A percentile compares a stretch with the other conserved stretches of the same genome.
These are phyloP conservation scores for Pavo muticus DNA, from an alignment of 2,113 vertebrate species.

Conservation along the genomic window DNA sequence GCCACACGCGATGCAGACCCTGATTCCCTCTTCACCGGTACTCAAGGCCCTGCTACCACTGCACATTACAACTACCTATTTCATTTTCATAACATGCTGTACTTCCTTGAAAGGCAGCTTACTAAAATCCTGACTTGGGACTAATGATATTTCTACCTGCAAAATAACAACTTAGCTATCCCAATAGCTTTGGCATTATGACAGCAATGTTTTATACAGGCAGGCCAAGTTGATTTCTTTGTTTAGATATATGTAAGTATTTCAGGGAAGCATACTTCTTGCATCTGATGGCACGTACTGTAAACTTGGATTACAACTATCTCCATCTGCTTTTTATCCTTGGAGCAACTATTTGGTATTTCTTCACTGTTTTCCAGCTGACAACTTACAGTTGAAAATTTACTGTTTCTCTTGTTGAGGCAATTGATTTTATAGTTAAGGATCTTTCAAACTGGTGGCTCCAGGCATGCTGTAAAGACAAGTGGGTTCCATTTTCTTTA, in stretches of 20 bases:
- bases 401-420: not conserved
- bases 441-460: accelerated
- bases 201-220: not conserved
- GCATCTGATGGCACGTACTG: not conserved
- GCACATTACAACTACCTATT: not conserved
- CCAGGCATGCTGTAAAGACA: not conserved
- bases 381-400: not conserved
- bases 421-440: not conserved
- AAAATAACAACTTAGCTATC: not conserved
- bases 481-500: not conserved
- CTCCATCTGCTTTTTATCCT: not conserved
- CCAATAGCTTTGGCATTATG: not conserved
- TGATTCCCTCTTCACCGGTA: not conserved
- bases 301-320: not conserved
- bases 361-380: not conserved
- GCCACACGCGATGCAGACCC: not conserved
- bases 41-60: not conserved
- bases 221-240: not conserved
- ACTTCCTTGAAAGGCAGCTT: not conserved
- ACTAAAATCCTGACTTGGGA: not conserved
- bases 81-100: not conserved
- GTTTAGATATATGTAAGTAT: not conserved
- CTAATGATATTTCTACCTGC: not conserved
- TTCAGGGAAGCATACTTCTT: not conserved
- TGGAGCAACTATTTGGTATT: not conserved